A percentile compares a stretch with the other conserved stretches of the same genome.
Evolutionary conservation across 2,888 invertebrate species (phyloP).

Genomic region (Dryocosmus kuriphilus): DNA sequence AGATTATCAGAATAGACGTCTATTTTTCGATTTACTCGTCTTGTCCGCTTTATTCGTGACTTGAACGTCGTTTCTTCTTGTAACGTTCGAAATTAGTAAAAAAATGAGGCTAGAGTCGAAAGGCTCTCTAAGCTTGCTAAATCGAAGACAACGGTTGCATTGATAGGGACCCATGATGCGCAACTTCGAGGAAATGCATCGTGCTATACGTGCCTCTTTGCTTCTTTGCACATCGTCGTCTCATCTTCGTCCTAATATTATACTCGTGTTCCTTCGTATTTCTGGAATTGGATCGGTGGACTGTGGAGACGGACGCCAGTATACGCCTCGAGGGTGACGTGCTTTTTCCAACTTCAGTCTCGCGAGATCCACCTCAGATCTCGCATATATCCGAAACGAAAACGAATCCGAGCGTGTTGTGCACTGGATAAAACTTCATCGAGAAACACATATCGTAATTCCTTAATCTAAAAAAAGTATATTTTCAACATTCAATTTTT

Average conservation of each 20-base stretch:
- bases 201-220: constrained; percentile 46
- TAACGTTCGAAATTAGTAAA: constrained; percentile 22
- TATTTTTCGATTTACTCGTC: neutral
- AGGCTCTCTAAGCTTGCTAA: constrained; percentile 32
- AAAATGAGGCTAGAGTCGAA: constrained; percentile 21
- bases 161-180: constrained; percentile 30
- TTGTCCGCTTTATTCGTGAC: neutral
- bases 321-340: constrained; percentile 56
- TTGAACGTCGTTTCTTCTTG: neutral
- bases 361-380: constrained; percentile 66
- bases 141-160: constrained; percentile 29
- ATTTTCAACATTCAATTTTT: neutral
- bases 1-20: neutral
- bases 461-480: neutral
- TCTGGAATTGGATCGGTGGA: constrained; percentile 75
- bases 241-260: constrained; percentile 73
- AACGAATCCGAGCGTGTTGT: constrained; percentile 32
- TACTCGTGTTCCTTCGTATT: constrained; percentile 75
- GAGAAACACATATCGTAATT: neutral
- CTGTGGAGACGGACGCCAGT: constrained; percentile 58
- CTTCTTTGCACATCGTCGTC: constrained; percentile 60
- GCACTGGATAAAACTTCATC: constrained; percentile 6
- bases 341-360: constrained; percentile 71
- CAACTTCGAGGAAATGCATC: constrained; percentile 33
- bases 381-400: constrained; percentile 50